Percentiles rank a stretch among this genome's conserved stretches.
phyloP scores from a whole-genome alignment of 1,140 invertebrate species.

The Lordiphosa collinella region DNA sequence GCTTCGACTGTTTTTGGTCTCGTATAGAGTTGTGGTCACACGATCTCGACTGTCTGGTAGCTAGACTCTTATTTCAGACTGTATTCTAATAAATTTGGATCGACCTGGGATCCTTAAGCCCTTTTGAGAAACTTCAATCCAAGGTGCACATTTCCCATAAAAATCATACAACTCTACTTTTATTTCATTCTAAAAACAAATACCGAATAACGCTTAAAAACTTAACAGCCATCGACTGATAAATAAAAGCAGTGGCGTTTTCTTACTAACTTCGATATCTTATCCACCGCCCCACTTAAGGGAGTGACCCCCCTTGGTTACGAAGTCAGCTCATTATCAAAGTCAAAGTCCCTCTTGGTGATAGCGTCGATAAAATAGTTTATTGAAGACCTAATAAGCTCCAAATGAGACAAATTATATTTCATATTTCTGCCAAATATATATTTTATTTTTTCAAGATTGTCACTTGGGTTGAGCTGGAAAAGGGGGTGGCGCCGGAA shows the following conservation, averaged over 20 bases:
- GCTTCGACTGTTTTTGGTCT: too few relatives aligned
- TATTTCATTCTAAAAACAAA: conserved; percentile 19
- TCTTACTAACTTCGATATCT: too few relatives aligned
- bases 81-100: too few relatives aligned
- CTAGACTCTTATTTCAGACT: too few relatives aligned
- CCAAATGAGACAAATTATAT: conserved; percentile 64
- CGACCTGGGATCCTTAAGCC: too few relatives aligned
- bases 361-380: conserved; percentile 65
- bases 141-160: not conserved
- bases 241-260: too few relatives aligned
- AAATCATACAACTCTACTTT: conserved; percentile 11
- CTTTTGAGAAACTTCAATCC: too few relatives aligned
- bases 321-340: conserved; percentile 41
- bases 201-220: conserved; percentile 41
- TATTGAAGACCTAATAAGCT: conserved; percentile 44
- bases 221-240: too few relatives aligned
- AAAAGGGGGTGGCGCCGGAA: not conserved
- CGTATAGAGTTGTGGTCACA: too few relatives aligned
- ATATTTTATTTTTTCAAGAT: conserved; percentile 28
- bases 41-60: too few relatives aligned
- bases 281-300: not conserved
- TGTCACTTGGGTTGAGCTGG: conserved; percentile 7
- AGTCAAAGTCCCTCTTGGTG: conserved; percentile 28
- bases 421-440: conserved; percentile 37
- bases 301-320: not conserved